Conservation (phyloP, 1,140 invertebrate genomes). For the Bemisia tabaci region DNA sequence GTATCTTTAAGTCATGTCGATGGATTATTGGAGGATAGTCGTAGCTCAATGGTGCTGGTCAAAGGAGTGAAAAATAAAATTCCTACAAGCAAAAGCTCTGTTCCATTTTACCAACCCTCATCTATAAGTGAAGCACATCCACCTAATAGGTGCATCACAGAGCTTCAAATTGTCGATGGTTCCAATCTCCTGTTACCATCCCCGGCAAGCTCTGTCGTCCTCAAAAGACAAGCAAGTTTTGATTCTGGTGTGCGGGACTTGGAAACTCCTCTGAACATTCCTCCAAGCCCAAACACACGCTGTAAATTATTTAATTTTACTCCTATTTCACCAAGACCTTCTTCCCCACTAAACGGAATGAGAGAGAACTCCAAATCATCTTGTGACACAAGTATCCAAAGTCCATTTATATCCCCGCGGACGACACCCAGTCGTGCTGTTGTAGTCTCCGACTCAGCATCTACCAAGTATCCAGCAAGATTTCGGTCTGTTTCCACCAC, state of each 20-base stretch:
- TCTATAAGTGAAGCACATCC: not conserved
- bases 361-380: not conserved
- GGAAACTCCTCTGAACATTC: slow-evolving; percentile 27
- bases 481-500: not conserved
- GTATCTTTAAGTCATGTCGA: not conserved
- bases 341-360: slow-evolving; percentile 37
- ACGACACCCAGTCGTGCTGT: slow-evolving; percentile 26
- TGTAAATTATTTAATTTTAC: slow-evolving; percentile 69
- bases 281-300: slow-evolving; percentile 45
- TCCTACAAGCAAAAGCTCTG: slow-evolving; percentile 53
- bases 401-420: slow-evolving; percentile 35
- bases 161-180: not conserved
- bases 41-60: not conserved
- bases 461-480: not conserved
- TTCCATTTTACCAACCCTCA: slow-evolving; percentile 21
- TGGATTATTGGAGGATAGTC: not conserved
- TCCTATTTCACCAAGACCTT: slow-evolving; percentile 60
- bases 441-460: not conserved
- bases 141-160: not conserved
- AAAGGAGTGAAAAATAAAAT: slow-evolving; percentile 53
- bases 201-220: slow-evolving; percentile 15
- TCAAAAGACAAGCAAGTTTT: slow-evolving; percentile 42
- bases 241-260: slow-evolving; percentile 24
- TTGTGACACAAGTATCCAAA: slow-evolving; percentile 20
- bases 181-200: not conserved